Base-by-base conservation (phyloP, 2,888 invertebrate genomes). In the Scaptomyza caliginosa region DNA sequence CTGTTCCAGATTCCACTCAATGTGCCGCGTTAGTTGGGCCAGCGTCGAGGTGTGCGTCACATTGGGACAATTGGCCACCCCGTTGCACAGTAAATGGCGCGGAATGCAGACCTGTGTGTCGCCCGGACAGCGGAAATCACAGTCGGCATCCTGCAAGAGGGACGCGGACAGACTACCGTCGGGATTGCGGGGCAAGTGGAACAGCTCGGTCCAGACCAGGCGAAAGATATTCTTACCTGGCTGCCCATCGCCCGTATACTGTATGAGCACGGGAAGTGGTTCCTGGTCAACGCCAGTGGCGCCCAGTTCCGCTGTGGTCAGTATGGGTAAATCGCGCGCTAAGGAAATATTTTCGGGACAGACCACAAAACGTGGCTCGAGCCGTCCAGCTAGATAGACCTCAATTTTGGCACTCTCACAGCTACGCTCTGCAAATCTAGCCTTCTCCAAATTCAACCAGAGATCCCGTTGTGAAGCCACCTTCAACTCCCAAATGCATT, bases 181-280 rank as follows among this genome's bases (percentile, higher is more conserved):
- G 17, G 95, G 94, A 90, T 96, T 96, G 74, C 96, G 94, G 0
- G 97, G 97, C 77, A 97, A 92, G 90, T 97, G 97, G 88, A 95
- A 96, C 36, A 97, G 92, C 78, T 97, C 97, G 2, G 97, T 97
- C 97, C 97, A 97, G 11, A 96, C 96, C 30, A 97, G 94, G 89
- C 96, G 96, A 88, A 97, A 97, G 10, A 96, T 95, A 8, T 96
- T 96, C 62, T 96, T 93, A 0, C 96, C 96, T 0, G 97, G 96
- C 69, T 96, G 95, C 0, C 95, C 94, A 36, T 96, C 95, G 0
- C 94, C 94, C 0, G 94, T 94, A 66, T 95, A 96, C 50, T 95
- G 95, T 59, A 96, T 94, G 60, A 94, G 93, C 34, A 95, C 93
- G 0, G 94, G 94, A 59, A 94, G 91, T 0, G 94, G 94, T 72